These are phyloP conservation scores for Mactra quadrangularis DNA, from an alignment of 1,140 invertebrate species.

Conservation along the genomic window DNA sequence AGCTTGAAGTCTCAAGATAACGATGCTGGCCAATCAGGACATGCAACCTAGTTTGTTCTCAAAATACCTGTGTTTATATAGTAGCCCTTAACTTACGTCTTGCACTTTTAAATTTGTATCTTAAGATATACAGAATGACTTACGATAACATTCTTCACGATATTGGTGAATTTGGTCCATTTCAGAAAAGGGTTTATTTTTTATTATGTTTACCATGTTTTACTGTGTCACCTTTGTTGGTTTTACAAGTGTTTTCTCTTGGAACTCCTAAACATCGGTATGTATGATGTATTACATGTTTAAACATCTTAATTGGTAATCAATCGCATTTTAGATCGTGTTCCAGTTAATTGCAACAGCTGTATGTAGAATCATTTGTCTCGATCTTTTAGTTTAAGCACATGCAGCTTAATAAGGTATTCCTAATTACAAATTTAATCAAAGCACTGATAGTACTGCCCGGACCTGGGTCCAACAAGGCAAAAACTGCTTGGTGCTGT, in stretches of 20 bases:
- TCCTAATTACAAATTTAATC: background rate
- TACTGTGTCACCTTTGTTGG: slow-evolving; percentile 24
- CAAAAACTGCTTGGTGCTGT: too few species aligned
- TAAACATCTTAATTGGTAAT: background rate
- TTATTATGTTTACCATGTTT: slow-evolving; percentile 89
- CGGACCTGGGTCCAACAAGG: too few species aligned
- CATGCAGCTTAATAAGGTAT: background rate
- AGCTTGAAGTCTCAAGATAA: too few species aligned
- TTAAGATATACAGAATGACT: too few species aligned
- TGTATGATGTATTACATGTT: background rate
- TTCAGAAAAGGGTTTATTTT: slow-evolving; percentile 93
- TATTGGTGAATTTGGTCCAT: slow-evolving; percentile 93
- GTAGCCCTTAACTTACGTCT: too few species aligned
- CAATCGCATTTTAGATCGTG: background rate
- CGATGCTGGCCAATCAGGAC: too few species aligned
- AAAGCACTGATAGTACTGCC: too few species aligned
- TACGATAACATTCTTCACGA: slow-evolving; percentile 93
- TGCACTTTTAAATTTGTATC: too few species aligned
- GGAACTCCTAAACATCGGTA: slow-evolving; percentile 48
- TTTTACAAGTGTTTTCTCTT: slow-evolving; percentile 48
- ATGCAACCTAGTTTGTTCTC: too few species aligned
- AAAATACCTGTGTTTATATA: too few species aligned
- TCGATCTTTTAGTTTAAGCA: background rate
- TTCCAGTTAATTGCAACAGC: background rate
- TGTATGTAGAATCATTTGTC: background rate